phyloP scores from a whole-genome alignment of 2,888 invertebrate species.

The Petrolisthes manimaculis region DNA sequence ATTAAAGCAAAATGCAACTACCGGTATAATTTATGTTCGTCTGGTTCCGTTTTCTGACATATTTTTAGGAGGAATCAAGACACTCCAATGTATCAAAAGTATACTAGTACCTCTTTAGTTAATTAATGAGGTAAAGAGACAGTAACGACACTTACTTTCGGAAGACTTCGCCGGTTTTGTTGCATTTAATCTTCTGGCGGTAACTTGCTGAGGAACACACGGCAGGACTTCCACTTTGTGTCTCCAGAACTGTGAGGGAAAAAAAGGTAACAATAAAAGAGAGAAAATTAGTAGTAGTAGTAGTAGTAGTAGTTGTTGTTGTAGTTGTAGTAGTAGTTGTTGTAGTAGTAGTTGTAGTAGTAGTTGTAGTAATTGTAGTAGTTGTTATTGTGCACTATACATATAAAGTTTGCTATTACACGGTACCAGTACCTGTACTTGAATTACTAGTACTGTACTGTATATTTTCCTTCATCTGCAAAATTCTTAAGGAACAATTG shows the following conservation, averaged over 20 bases:
- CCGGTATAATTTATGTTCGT: too few species aligned
- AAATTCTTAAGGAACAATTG: too few species aligned
- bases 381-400: too few species aligned
- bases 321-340: too few species aligned
- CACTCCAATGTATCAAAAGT: too few species aligned
- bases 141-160: conserved; percentile 47
- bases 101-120: too few species aligned
- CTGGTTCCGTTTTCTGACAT: too few species aligned
- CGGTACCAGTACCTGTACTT: neutral
- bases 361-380: neutral
- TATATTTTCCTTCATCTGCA: too few species aligned
- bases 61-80: too few species aligned
- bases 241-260: conserved; percentile 51
- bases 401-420: too few species aligned
- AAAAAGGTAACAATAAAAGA: neutral
- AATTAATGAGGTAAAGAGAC: too few species aligned
- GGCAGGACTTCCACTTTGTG: conserved; percentile 50
- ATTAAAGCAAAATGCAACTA: neutral
- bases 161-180: conserved; percentile 52
- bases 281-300: neutral
- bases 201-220: conserved; percentile 53
- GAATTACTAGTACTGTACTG: neutral
- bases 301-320: neutral
- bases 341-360: neutral
- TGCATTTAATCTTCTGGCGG: conserved; percentile 62